phyloP scores from a whole-genome alignment of 2,888 invertebrate genomes.

The Conops quadrifasciatus region DNA sequence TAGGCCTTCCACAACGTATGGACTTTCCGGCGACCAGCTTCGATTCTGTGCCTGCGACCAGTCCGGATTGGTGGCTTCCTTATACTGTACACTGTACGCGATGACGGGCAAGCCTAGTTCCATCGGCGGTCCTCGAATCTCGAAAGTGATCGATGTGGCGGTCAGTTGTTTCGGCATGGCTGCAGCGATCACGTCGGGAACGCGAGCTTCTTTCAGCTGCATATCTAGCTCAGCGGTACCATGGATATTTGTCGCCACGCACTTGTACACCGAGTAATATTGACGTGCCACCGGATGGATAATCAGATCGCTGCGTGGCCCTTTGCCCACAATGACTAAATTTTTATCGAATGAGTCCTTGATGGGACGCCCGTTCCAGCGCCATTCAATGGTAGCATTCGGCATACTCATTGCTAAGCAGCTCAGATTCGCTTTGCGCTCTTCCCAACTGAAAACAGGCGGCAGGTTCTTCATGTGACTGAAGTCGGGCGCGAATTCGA shows the following conservation, averaged over 20 bases:
- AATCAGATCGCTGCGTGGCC: conserved; percentile 77
- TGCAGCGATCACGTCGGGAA: conserved; percentile 74
- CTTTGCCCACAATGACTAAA: conserved; percentile 72
- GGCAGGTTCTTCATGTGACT: conserved; percentile 74
- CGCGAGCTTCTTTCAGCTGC: conserved; percentile 76
- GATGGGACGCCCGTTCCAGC: conserved; percentile 69
- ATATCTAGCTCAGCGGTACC: conserved; percentile 76
- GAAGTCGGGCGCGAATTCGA: conserved; percentile 85
- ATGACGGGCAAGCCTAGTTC: conserved; percentile 80
- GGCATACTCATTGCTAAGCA: conserved; percentile 90
- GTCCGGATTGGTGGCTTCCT: conserved; percentile 71
- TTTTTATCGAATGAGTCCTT: conserved; percentile 68
- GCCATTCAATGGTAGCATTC: conserved; percentile 91
- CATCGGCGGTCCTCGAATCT: conserved; percentile 77
- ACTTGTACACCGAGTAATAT: conserved; percentile 81
- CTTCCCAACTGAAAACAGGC: conserved; percentile 86
- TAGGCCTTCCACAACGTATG: conserved; percentile 82
- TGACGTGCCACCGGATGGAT: conserved; percentile 74
- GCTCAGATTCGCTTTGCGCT: conserved; percentile 81
- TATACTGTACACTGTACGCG: conserved; percentile 80
- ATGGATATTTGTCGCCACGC: conserved; percentile 80
- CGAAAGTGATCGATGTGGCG: conserved; percentile 85
- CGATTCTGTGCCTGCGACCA: conserved; percentile 77
- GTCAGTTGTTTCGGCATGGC: conserved; percentile 76
- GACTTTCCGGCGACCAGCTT: conserved; percentile 82